These are phyloP conservation scores for Hemiscyllium ocellatum DNA, from an alignment of 2,113 vertebrate genomes.

Conservation along the genomic window DNA sequence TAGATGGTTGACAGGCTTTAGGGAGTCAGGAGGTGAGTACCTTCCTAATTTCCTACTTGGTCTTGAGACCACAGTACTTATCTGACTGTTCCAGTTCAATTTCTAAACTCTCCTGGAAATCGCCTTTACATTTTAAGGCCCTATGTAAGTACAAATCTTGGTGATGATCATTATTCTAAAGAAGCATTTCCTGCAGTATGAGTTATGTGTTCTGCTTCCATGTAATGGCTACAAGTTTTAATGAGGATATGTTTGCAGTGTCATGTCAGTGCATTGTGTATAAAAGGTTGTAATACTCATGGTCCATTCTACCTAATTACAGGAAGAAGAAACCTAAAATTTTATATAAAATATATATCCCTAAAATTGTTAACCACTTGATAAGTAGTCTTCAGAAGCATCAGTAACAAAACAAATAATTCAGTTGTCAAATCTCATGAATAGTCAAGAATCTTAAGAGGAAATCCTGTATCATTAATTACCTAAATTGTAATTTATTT, in stretches of 20 bases:
- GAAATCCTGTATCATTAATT: neutral
- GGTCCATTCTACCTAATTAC: neutral
- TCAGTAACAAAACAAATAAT: neutral
- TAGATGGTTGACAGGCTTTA: no score
- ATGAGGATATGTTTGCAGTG: neutral
- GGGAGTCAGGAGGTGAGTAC: no score
- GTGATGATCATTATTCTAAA: neutral
- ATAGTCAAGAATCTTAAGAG: slow-evolving; percentile 15
- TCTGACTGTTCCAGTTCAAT: no score
- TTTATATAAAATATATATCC: neutral
- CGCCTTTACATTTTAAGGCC: no score
- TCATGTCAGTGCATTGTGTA: neutral
- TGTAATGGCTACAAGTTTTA: neutral
- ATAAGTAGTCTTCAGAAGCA: neutral
- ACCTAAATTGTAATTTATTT: neutral
- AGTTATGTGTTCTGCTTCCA: neutral
- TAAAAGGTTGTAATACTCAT: neutral
- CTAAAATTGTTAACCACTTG: neutral
- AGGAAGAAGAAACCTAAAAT: neutral
- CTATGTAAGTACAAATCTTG: no score
- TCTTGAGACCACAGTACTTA: no score
- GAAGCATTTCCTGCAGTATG: neutral
- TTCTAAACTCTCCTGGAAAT: no score
- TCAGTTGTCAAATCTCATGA: neutral
- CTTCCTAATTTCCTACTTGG: no score